Percentiles rank a stretch among this genome's conserved stretches.
Evolutionary conservation across 2,113 vertebrate species (phyloP).

Genomic region (Megaleporinus macrocephalus): DNA sequence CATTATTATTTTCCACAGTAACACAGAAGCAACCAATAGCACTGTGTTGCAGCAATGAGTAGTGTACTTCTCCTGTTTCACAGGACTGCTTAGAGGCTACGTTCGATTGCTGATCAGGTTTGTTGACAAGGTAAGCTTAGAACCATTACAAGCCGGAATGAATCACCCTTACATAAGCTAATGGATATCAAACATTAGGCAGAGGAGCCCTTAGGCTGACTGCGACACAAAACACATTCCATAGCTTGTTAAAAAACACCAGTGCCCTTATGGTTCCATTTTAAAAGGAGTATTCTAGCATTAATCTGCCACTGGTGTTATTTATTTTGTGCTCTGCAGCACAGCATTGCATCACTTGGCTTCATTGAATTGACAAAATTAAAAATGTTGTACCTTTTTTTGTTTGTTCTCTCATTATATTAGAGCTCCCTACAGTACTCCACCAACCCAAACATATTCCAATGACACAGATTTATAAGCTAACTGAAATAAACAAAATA

Average conservation of each 20-base stretch:
- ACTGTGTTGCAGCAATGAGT: no score
- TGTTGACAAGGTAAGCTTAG: constrained; percentile 49
- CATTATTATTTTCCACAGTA: not conserved
- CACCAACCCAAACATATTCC: no score
- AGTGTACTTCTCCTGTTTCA: not conserved
- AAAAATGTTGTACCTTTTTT: no score
- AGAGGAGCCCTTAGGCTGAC: not conserved
- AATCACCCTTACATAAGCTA: constrained; percentile 21
- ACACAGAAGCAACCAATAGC: not conserved
- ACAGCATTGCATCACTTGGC: not conserved
- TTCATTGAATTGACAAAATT: no score
- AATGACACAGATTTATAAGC: no score
- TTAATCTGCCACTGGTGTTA: no score
- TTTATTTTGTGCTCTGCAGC: not conserved
- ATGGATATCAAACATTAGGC: constrained; percentile 36
- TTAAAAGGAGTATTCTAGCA: no score
- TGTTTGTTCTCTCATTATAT: no score
- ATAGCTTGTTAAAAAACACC: not conserved
- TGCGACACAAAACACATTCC: not conserved
- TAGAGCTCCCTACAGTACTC: no score
- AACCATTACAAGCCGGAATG: constrained; percentile 17
- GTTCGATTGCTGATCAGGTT: not conserved
- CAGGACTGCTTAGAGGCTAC: not conserved
- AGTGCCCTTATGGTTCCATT: not conserved
- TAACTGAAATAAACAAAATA: no score